Conservation (phyloP, 2,888 invertebrate species). For the Scrobipalpa atriplicella region DNA sequence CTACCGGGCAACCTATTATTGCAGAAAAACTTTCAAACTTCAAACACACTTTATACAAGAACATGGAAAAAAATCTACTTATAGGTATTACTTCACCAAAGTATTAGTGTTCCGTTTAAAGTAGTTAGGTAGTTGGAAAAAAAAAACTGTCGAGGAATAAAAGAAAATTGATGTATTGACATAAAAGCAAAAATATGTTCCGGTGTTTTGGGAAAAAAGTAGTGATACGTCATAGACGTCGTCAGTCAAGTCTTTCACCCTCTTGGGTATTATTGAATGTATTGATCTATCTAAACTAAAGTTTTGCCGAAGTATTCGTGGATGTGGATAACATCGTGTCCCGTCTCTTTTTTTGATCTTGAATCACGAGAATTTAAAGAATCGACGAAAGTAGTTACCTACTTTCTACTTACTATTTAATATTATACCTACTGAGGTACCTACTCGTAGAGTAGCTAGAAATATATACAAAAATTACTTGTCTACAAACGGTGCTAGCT, state of each 20-base stretch:
- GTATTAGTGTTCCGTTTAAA: no score
- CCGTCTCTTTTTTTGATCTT: background rate
- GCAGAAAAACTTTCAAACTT: no score
- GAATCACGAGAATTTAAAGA: slow-evolving; percentile 51
- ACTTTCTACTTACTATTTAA: no score
- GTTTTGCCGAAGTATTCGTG: slow-evolving; percentile 40
- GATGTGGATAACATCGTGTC: background rate
- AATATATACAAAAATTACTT: no score
- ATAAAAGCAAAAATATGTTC: slow-evolving; percentile 82
- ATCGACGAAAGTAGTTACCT: no score
- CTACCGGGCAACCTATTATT: no score
- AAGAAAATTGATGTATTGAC: slow-evolving; percentile 77
- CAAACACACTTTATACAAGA: no score
- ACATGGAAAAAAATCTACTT: no score
- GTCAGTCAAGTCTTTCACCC: slow-evolving; percentile 66
- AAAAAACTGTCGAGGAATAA: slow-evolving; percentile 61
- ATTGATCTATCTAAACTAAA: slow-evolving; percentile 35
- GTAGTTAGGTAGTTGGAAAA: slow-evolving; percentile 41
- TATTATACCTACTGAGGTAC: no score
- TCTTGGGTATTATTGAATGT: slow-evolving; percentile 59
- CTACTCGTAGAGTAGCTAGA: no score
- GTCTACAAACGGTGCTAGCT: no score
- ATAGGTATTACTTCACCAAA: no score
- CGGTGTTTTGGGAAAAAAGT: slow-evolving; percentile 72
- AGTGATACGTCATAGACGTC: slow-evolving; percentile 80